Base-by-base conservation (phyloP, 1,140 invertebrate species). In the Eurytemora carolleeae region DNA sequence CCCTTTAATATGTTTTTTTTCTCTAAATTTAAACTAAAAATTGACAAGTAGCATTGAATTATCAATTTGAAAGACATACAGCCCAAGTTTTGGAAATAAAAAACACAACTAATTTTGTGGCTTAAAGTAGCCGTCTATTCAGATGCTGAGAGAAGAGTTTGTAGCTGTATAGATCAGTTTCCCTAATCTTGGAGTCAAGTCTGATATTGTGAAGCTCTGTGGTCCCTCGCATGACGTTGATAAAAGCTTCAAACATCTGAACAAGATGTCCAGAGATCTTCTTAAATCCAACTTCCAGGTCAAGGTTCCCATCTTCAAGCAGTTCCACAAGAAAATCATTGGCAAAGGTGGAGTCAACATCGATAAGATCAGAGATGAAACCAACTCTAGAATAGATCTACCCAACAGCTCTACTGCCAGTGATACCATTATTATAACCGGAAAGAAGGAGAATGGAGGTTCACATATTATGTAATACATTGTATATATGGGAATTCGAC, bases 221-320 rank as follows among this genome's bases (percentile, higher is more conserved):
- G 95, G 95, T 24, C 88, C 89, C 16, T 92, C 92, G 71, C 83
- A 92, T 66, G 92, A 97, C 71, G 93, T 98, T 21, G 93, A 98
- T 69, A 86, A 85, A 69, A 94, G 90, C 73, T 82, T 83, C 72
- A 86, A 87, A 71, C 81, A 88, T 72, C 75, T 98, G 63, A 78
- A 83, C 65, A 86, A 87, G 68, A 66, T 92, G 55, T 82, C 87
- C 22, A 90, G 93, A 72, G 90, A 97, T 70, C 77, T 98, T 63
- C 81, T 86, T 57, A 87, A 91, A 68, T 86, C 81, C 44, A 93
- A 87, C 64, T 87, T 85, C 71, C 81, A 87, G 64, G 72, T 78
- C 31, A 74, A 68, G 55, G 86, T 98, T 52, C 86, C 89, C 53
- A 94, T 98, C 67, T 96, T 89, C 74, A 95, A 96, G 72, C 88